phyloP scores from a whole-genome alignment of 1,140 invertebrate genomes.

The Drosophila guanche region DNA sequence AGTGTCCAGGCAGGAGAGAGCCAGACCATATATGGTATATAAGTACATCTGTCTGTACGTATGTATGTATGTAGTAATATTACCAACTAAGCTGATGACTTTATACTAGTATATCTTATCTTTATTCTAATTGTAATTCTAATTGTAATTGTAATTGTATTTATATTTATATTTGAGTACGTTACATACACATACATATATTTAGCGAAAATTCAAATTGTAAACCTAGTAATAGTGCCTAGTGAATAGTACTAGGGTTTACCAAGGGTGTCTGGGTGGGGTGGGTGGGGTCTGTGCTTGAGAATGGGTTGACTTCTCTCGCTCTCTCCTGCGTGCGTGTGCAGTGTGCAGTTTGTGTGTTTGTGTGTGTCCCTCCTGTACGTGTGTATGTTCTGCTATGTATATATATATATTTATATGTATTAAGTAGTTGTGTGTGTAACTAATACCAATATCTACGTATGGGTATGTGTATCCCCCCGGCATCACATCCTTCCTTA shows the following conservation, averaged over 20 bases:
- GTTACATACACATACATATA: conserved; percentile 6
- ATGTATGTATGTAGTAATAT: conserved; percentile 19
- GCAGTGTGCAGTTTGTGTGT: neutral
- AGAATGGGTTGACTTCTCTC: neutral
- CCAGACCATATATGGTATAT: conserved; percentile 5
- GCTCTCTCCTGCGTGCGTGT: conserved; percentile 2
- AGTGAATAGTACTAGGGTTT: neutral
- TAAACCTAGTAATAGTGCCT: no score
- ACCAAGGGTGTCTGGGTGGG: no score
- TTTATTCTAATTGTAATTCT: conserved; percentile 5
- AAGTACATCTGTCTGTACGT: conserved; percentile 7
- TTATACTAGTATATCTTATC: conserved; percentile 1
- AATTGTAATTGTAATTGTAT: conserved; percentile 4
- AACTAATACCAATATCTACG: conserved; percentile 5
- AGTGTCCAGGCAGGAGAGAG: no score
- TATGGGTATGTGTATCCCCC: conserved; percentile 2
- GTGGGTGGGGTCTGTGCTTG: no score
- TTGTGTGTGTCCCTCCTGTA: neutral
- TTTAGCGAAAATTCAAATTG: no score
- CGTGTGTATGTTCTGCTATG: conserved; percentile 22
- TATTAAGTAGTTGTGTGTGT: neutral
- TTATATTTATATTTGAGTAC: conserved; percentile 11
- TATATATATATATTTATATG: conserved; percentile 28
- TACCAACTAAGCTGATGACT: neutral
- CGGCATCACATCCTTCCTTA: neutral